Conservation (phyloP, 2,888 invertebrate genomes). For the Philereme transversata region DNA sequence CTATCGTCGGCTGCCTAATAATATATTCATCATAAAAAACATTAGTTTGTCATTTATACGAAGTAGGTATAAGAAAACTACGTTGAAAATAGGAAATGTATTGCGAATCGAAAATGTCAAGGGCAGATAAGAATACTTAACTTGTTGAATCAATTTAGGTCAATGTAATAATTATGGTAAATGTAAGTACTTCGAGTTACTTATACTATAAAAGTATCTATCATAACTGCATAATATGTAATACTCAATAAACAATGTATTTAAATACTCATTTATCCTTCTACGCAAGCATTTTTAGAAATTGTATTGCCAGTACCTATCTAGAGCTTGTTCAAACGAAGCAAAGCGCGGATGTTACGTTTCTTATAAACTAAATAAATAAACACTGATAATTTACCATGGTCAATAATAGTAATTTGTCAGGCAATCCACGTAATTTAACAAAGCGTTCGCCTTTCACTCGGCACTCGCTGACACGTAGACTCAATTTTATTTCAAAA, state of each 20-base stretch:
- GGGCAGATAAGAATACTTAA: conserved; percentile 35
- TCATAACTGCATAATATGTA: too few relatives aligned
- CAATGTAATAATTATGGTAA: conserved; percentile 28
- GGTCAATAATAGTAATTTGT: conserved; percentile 51
- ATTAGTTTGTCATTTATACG: not conserved
- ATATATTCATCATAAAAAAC: conserved; percentile 1
- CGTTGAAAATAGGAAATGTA: conserved; percentile 16
- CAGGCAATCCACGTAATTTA: conserved; percentile 66
- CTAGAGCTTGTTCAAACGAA: not conserved
- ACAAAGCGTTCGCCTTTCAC: conserved; percentile 81
- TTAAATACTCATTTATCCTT: too few relatives aligned
- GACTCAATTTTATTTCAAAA: conserved; percentile 65
- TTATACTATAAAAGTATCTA: too few relatives aligned
- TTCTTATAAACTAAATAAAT: conserved; percentile 3
- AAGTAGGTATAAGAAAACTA: conserved; percentile 7
- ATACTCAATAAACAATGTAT: too few relatives aligned
- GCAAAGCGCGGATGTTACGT: not conserved
- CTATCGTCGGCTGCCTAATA: not conserved
- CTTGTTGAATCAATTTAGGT: conserved; percentile 40
- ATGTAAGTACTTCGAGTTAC: too few relatives aligned
- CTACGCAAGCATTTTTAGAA: too few relatives aligned
- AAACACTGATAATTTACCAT: conserved; percentile 25
- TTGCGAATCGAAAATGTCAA: conserved; percentile 42
- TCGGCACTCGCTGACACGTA: conserved; percentile 79
- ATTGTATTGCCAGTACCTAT: too few relatives aligned